These are phyloP conservation scores for Entomobrya multifasciata DNA, from an alignment of 2,888 invertebrate genomes.

Conservation along the genomic window DNA sequence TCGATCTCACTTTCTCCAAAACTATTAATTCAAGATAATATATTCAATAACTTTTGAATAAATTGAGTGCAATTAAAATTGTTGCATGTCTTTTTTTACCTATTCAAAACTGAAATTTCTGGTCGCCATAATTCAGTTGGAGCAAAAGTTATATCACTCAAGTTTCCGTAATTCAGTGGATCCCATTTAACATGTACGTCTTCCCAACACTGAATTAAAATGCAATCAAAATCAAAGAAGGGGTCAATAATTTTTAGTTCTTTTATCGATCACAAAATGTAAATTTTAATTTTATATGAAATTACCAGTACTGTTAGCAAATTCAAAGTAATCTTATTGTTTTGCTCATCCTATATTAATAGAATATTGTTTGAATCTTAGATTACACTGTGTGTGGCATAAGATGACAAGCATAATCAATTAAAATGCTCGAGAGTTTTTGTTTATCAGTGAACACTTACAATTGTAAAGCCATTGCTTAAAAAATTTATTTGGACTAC, in stretches of 20 bases:
- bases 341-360: conserved; percentile 57
- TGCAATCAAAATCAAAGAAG: neutral
- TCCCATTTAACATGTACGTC: conserved; percentile 71
- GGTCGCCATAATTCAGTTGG: conserved; percentile 67
- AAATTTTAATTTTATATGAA: too few species aligned
- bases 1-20: conserved; percentile 61
- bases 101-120: conserved; percentile 53
- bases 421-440: too few species aligned
- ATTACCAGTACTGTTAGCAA: conserved; percentile 53
- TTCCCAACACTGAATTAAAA: conserved; percentile 56
- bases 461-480: conserved; percentile 58
- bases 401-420: neutral
- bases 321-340: conserved; percentile 41
- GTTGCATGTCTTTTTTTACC: too few species aligned
- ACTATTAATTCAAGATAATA: conserved; percentile 32
- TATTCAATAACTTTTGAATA: neutral
- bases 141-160: conserved; percentile 55
- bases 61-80: neutral
- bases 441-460: conserved; percentile 25
- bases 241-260: neutral
- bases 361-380: conserved; percentile 21
- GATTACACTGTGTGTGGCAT: too few species aligned
- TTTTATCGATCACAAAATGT: neutral
- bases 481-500: conserved; percentile 45
- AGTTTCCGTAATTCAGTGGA: conserved; percentile 63